Evolutionary conservation across 1,140 invertebrate genomes (phyloP), one percentile per base, ranked within the genome.

Genomic region (Drosophila cardini): DNA sequence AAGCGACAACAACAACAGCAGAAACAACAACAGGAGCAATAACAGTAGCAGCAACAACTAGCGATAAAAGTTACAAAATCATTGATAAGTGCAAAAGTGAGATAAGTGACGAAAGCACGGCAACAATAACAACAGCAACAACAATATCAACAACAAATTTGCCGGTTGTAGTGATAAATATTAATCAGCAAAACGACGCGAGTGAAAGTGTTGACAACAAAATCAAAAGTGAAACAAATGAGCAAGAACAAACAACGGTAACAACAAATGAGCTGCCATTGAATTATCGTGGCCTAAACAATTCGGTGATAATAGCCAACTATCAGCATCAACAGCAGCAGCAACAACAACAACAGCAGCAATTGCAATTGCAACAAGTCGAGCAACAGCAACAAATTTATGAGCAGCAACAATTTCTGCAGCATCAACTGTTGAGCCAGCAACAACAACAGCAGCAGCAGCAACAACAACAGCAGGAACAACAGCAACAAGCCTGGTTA

Each of bases 141-240:
- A 58, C 56, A 58, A 45, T 32, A 45, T n/a, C 26, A 58, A 58
- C 53, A 42, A 48, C 61, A 53, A 71, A 40, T 79, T 72, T 72
- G 70, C 65, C 69, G 70, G 65, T 69, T 46, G 67, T 56, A 63
- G 87, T 69, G 81, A 74, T 85, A 80, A 89, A 91, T 76, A 60
- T 55, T 78, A 82, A 84, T 83, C 76, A 76, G 60, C 62, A 69
- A 65, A 76, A 50, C 73, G 61, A 65, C 72, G 86, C 76, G 55
- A 90, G 84, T 89, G 84, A 87, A 83, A 84, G 80, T 90, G 79
- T 86, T 86, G 83, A 79, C 72, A 79, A 76, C 26, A 85, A 85
- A 80, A 86, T 78, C 56, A 79, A 82, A 80, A 79, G 74, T 76
- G 74, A 73, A 82, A 45, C 46, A 64, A 79, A 70, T 62, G 75